Percentiles rank a stretch among this genome's conserved stretches.
Conservation (phyloP, 2,797 vertebrate genomes). For the Gephyroberyx darwinii region DNA sequence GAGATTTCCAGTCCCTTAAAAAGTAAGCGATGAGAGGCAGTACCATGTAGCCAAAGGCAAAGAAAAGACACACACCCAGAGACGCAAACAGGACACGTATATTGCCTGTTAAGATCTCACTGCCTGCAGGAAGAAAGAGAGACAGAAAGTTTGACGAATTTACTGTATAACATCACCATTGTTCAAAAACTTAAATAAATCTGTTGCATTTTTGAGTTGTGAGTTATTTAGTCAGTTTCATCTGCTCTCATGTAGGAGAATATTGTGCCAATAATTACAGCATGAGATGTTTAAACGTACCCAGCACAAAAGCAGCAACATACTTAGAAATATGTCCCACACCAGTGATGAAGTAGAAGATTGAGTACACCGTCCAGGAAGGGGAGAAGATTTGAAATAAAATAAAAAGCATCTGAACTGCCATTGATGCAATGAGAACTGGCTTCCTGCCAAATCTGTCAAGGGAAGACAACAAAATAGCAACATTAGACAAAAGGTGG, state of each 20-base stretch:
- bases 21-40: constrained; percentile 87
- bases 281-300: constrained; percentile 60
- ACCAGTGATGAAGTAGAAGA: constrained; percentile 84
- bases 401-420: constrained; percentile 84
- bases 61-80: constrained; percentile 83
- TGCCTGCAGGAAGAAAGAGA: constrained; percentile 72
- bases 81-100: constrained; percentile 86
- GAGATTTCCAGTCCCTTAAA: constrained; percentile 85
- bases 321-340: constrained; percentile 90
- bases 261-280: no score
- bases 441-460: constrained; percentile 89
- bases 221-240: no score
- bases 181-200: no score
- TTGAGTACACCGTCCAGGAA: constrained; percentile 83
- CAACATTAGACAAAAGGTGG: background rate
- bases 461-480: background rate
- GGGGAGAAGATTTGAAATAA: constrained; percentile 84
- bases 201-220: no score
- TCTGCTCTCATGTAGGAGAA: no score
- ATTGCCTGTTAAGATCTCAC: constrained; percentile 86
- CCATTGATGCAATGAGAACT: constrained; percentile 85
- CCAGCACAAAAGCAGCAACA: constrained; percentile 89
- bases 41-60: constrained; percentile 86
- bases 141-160: background rate
- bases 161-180: no score